Conservation (phyloP, 1,140 invertebrate genomes). For the Bombus pyrosoma region DNA sequence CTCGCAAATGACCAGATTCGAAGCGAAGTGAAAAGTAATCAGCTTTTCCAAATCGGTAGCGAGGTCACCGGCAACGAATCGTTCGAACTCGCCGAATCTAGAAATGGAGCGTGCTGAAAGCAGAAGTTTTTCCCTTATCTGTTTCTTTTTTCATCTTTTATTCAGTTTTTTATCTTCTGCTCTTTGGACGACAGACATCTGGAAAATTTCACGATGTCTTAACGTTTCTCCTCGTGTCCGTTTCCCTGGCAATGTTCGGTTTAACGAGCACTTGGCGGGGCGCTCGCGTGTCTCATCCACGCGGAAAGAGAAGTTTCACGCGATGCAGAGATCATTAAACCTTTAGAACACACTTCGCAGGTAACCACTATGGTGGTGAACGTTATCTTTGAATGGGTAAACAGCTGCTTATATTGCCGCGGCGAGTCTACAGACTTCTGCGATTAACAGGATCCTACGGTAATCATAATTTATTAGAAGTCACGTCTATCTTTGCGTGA, state of each 20-base stretch:
- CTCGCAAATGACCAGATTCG: conserved; percentile 52
- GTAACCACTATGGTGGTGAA: not conserved
- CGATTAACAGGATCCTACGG: conserved; percentile 9
- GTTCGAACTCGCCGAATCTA: not conserved
- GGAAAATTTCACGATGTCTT: not conserved
- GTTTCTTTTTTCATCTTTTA: too few relatives aligned
- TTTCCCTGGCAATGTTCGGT: not conserved
- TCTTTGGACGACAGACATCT: not conserved
- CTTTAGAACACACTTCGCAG: conserved; percentile 1
- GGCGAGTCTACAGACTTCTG: too few relatives aligned
- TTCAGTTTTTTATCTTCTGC: not conserved
- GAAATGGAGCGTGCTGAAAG: conserved; percentile 13
- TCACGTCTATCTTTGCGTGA: not conserved
- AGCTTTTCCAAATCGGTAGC: conserved; percentile 57
- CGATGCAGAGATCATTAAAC: conserved; percentile 25
- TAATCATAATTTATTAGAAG: conserved; percentile 24
- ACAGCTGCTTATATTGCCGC: not conserved
- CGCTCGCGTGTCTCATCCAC: not conserved
- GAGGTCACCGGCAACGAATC: not conserved
- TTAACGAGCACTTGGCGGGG: conserved; percentile 27
- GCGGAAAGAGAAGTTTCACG: conserved; percentile 13
- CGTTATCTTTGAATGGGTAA: conserved; percentile 36
- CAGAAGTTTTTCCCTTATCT: not conserved
- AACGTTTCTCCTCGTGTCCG: not conserved
- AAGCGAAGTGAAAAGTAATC: conserved; percentile 62